Conservation (phyloP, 2,797 vertebrate genomes). For the Setipinna tenuifilis region DNA sequence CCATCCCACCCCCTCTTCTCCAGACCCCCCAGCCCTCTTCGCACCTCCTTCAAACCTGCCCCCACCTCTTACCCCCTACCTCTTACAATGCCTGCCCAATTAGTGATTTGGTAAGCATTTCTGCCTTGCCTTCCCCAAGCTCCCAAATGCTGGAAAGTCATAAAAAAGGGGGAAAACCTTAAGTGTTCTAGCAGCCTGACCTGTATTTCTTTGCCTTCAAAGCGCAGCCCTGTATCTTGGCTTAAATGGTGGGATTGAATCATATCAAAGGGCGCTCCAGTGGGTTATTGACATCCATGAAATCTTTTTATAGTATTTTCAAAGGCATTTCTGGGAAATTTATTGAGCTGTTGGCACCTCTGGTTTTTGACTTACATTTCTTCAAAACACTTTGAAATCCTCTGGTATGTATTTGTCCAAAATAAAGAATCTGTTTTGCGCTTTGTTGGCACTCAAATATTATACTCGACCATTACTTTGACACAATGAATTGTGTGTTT, state of each 20-base stretch:
- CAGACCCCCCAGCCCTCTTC: conserved; percentile 31
- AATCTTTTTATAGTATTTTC: conserved; percentile 75
- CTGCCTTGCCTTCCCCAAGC: conserved; percentile 65
- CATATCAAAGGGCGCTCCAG: conserved; percentile 75
- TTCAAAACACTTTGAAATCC: conserved; percentile 33
- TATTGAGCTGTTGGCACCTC: conserved; percentile 62
- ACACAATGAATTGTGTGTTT: background rate
- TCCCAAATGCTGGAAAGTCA: conserved; percentile 79
- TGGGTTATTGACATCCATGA: conserved; percentile 70
- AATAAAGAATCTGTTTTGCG: conserved; percentile 4
- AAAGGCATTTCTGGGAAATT: conserved; percentile 67
- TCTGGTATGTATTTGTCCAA: background rate
- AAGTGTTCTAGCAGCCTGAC: conserved; percentile 85
- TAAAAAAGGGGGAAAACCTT: conserved; percentile 72
- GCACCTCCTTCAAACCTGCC: conserved; percentile 22
- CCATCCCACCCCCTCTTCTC: background rate
- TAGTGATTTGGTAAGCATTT: conserved; percentile 73
- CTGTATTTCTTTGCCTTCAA: conserved; percentile 69
- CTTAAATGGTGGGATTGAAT: conserved; percentile 62
- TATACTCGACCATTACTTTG: background rate
- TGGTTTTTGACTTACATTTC: conserved; percentile 61
- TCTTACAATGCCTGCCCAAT: conserved; percentile 66
- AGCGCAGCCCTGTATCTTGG: conserved; percentile 70
- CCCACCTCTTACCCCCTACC: conserved; percentile 47
- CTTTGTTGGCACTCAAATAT: background rate